Evolutionary conservation across 1,140 invertebrate genomes (phyloP), one percentile per base, ranked within the genome.

Genomic region (Neotoxoptera formosana): DNA sequence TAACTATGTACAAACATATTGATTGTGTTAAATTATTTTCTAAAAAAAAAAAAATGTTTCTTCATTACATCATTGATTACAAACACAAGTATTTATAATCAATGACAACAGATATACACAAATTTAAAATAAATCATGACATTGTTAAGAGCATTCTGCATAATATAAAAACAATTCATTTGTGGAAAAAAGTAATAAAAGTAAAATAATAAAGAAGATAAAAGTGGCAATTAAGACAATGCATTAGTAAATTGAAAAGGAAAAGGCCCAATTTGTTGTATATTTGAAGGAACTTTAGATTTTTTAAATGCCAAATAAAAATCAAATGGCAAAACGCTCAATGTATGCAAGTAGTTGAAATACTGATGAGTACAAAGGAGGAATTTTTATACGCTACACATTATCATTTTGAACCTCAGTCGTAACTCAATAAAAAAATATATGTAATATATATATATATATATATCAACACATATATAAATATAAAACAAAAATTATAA

Each of bases 1-100:
- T 93, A 93, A 93, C 76, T 93, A 93, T 93, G 1, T 93, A 93
- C 91, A 93, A 93, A 84, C 89, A 90, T 83, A 60, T 92, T 92
- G 91, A 84, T 93, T 93, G 81, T 93, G 48, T 93, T 84, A 93
- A 84, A 93, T 93, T 93, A 86, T 53, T 93, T 83, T 93, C 48
- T 56, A 92, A 91, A 76, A 91, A 91, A 90, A 91, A 91, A 76
- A 76, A n/a, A 53, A 53, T 41, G 14, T 56, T 86, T n/a, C 14
- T 53, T 90, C 36, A 45, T 47, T 60, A 60, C 17, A 90, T 23
- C 88, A 90, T 56, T 41, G n/a, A 56, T 56, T 56, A 90, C 30
- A 90, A 56, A 90, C 23, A 60, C 88, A 60, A 53, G 47, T 89
- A 56, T 88, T 53, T 89, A 89, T 90, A 90, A 67, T 25, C 53